These are phyloP conservation scores for Ectemnius lituratus DNA, from an alignment of 2,888 invertebrate genomes.

Conservation along the genomic window DNA sequence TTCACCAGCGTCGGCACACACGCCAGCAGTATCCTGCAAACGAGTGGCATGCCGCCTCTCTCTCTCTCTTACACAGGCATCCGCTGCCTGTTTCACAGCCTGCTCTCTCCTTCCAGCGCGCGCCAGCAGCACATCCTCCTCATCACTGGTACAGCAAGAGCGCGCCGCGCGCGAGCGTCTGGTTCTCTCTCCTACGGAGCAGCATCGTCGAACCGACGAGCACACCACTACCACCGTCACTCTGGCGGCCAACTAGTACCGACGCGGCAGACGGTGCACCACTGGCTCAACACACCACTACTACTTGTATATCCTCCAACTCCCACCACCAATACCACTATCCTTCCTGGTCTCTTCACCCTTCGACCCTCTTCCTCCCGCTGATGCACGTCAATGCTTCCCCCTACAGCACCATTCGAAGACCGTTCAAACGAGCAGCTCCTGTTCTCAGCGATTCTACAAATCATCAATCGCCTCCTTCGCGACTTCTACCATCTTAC, in stretches of 20 bases:
- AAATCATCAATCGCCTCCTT: conserved; percentile 26
- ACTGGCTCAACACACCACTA: background rate
- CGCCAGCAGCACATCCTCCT: conserved; percentile 12
- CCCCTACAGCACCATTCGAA: conserved; percentile 23
- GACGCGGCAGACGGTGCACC: background rate
- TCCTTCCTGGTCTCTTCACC: conserved; percentile 1
- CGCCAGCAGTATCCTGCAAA: conserved; percentile 60
- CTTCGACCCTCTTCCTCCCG: conserved; percentile 23
- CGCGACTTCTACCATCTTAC: conserved; percentile 4
- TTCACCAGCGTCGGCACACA: conserved; percentile 67
- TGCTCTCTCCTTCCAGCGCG: conserved; percentile 27
- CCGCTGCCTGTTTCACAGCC: conserved; percentile 25
- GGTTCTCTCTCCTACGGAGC: too few relatives aligned
- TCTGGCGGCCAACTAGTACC: background rate
- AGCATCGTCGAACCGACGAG: too few relatives aligned
- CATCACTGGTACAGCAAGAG: conserved; percentile 5
- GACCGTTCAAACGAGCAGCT: conserved; percentile 14
- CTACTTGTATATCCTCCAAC: background rate
- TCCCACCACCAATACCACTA: background rate
- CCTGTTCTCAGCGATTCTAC: conserved; percentile 21
- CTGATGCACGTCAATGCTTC: conserved; percentile 26
- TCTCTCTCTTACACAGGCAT: conserved; percentile 21
- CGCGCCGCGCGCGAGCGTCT: background rate
- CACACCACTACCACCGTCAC: conserved; percentile 11
- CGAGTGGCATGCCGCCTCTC: conserved; percentile 48